Conservation (phyloP, 2,888 invertebrate species). For the Cabera pusaria region DNA sequence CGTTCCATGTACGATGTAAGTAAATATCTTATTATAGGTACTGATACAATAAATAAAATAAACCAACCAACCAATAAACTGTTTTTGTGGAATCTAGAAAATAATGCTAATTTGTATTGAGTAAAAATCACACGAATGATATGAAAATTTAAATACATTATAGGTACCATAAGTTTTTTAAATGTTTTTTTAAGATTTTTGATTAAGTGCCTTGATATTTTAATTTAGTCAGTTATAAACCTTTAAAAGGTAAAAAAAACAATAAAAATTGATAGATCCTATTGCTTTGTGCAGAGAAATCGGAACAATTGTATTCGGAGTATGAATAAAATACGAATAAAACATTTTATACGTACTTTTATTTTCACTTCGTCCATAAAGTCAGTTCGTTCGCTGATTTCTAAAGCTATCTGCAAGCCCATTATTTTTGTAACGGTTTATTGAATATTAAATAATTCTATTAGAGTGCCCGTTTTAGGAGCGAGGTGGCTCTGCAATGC, state of each 20-base stretch:
- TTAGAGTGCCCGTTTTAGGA: too few relatives aligned
- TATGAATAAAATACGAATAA: constrained; percentile 14
- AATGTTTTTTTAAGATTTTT: constrained; percentile 1
- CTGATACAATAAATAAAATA: background rate
- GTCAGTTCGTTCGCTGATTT: constrained; percentile 13
- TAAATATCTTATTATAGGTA: constrained; percentile 5
- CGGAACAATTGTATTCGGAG: constrained; percentile 3
- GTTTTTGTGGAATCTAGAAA: too few relatives aligned
- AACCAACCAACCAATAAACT: too few relatives aligned
- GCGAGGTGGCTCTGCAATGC: too few relatives aligned
- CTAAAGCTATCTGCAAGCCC: constrained; percentile 18
- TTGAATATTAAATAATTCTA: constrained; percentile 25
- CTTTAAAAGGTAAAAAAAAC: background rate
- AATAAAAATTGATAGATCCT: constrained; percentile 5
- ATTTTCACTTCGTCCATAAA: constrained; percentile 11
- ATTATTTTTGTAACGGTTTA: constrained; percentile 15
- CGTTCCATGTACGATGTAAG: constrained; percentile 9
- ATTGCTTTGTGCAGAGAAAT: constrained; percentile 11
- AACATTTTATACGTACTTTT: constrained; percentile 14
- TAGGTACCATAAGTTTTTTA: too few relatives aligned
- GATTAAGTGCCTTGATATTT: too few relatives aligned
- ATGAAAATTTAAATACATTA: too few relatives aligned
- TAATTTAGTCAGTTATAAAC: too few relatives aligned
- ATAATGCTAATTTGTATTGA: too few relatives aligned
- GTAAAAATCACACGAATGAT: too few relatives aligned